Percentiles rank a stretch among this genome's conserved stretches.
phyloP scores from a whole-genome alignment of 2,113 vertebrate species.

The Puma concolor region DNA sequence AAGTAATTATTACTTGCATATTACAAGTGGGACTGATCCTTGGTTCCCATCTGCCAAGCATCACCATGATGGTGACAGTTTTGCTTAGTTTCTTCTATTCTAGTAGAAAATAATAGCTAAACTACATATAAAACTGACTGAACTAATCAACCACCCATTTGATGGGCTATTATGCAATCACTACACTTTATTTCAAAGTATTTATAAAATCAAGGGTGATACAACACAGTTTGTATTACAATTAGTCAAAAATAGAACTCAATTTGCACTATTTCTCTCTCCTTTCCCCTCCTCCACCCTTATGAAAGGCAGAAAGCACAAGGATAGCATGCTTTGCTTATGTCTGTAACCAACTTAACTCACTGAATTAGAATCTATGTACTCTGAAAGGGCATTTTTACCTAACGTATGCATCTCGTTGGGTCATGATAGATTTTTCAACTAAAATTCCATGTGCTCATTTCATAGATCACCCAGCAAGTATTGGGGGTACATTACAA shows the following conservation, averaged over 20 bases:
- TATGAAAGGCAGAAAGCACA: not conserved
- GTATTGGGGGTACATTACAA: not conserved
- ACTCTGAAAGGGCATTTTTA: not conserved
- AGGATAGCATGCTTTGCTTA: not conserved
- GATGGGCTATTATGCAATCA: constrained; percentile 82
- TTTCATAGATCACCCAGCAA: not conserved
- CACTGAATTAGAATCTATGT: not conserved
- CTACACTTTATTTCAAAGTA: constrained; percentile 79
- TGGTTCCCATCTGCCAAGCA: constrained; percentile 56
- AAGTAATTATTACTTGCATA: constrained; percentile 47
- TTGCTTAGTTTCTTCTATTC: constrained; percentile 70
- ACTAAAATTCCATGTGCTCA: not conserved
- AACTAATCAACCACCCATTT: constrained; percentile 82
- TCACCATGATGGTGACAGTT: constrained; percentile 36
- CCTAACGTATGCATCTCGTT: not conserved
- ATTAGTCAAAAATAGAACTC: constrained; percentile 77
- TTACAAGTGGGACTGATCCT: constrained; percentile 31
- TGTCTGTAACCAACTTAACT: not conserved
- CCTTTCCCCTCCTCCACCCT: not conserved
- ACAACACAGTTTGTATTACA: constrained; percentile 73
- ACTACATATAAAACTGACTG: constrained; percentile 79
- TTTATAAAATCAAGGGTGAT: constrained; percentile 83
- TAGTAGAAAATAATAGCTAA: constrained; percentile 83
- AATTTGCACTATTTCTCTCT: not conserved
- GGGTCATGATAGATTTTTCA: not conserved